phyloP scores from a whole-genome alignment of 2,113 vertebrate species.

The Brevimyrus niger region DNA sequence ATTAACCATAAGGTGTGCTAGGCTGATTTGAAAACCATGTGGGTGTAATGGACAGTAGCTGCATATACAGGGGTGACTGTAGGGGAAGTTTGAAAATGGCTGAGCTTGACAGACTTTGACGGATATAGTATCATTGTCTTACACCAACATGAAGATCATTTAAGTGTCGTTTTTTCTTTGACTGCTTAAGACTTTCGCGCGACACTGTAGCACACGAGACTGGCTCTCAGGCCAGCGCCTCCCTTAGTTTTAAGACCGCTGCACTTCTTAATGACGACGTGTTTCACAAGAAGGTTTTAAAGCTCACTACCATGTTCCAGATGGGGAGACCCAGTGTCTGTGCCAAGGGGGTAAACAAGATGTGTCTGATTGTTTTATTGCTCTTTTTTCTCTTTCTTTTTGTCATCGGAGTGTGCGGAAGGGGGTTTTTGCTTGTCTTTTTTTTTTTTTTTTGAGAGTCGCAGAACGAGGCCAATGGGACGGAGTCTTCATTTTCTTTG shows the following conservation, averaged over 20 bases:
- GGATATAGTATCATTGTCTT: not conserved
- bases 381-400: not conserved
- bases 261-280: not conserved
- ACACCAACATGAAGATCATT: not conserved
- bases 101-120: not conserved
- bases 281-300: conserved; percentile 15
- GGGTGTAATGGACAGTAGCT: not conserved
- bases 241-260: not conserved
- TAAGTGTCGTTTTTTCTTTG: not conserved
- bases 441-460: not conserved
- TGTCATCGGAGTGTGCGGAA: not conserved
- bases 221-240: not conserved
- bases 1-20: not conserved
- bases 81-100: not conserved
- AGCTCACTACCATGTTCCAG: conserved; percentile 34
- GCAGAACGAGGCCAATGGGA: not conserved
- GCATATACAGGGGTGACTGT: not conserved
- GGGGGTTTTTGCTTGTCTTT: not conserved
- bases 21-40: not conserved
- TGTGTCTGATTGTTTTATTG: conserved; percentile 34
- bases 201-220: not conserved
- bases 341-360: conserved; percentile 47
- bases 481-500: not conserved
- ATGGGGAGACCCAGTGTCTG: conserved; percentile 34
- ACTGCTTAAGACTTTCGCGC: not conserved